Conservation (phyloP, 2,888 invertebrate species). For the Tillus elongatus region DNA sequence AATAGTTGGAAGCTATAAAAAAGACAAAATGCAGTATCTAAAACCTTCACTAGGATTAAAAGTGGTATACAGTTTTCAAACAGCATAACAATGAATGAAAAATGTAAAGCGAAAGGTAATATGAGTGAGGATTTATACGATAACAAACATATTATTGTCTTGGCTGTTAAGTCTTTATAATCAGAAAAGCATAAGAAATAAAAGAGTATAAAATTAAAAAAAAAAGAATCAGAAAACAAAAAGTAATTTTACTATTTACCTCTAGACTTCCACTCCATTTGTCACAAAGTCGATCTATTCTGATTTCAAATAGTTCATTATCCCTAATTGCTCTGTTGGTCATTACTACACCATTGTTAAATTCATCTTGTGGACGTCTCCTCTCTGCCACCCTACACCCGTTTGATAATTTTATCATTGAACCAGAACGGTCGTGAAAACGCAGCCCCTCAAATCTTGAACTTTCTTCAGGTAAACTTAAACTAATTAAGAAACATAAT, state of each 20-base stretch:
- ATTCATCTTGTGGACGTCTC: conserved; percentile 81
- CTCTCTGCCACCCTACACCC: conserved; percentile 80
- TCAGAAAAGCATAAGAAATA: too few species aligned
- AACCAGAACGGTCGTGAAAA: conserved; percentile 84
- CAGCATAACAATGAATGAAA: too few species aligned
- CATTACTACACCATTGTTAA: conserved; percentile 94
- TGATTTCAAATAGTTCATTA: conserved; percentile 89
- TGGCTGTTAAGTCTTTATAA: too few species aligned
- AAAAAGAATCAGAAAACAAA: too few species aligned
- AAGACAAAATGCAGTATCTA: too few species aligned
- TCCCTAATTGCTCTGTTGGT: conserved; percentile 80
- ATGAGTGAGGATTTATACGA: too few species aligned
- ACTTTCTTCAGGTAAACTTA: conserved; percentile 36
- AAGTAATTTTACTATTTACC: conserved; percentile 36
- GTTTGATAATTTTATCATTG: conserved; percentile 74
- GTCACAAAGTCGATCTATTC: conserved; percentile 85
- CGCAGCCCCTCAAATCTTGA: conserved; percentile 54
- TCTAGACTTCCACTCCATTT: conserved; percentile 94
- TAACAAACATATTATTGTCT: too few species aligned
- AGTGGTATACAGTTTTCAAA: too few species aligned
- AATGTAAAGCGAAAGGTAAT: too few species aligned
- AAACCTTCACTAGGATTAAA: too few species aligned
- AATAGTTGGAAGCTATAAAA: too few species aligned
- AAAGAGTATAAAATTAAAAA: conserved; percentile 4
- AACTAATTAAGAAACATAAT: too few species aligned